phyloP scores from a whole-genome alignment of 1,140 invertebrate species.

The Drosophila elegans region DNA sequence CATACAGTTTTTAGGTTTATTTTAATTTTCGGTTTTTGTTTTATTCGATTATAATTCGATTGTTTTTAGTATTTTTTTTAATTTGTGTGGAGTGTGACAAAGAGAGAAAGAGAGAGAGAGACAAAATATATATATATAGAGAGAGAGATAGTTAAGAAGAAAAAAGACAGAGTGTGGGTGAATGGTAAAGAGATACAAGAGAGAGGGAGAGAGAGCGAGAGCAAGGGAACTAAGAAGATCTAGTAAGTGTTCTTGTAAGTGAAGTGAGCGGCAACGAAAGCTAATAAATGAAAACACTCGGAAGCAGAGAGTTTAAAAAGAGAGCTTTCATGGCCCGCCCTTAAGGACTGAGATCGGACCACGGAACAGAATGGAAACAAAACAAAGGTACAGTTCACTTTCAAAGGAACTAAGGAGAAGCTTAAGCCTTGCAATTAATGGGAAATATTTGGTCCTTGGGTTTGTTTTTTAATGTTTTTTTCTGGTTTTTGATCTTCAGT shows the following conservation, averaged over 20 bases:
- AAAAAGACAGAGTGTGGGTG: slow-evolving; percentile 39
- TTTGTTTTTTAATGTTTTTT: neutral
- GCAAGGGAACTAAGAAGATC: slow-evolving; percentile 23
- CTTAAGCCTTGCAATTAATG: slow-evolving; percentile 15
- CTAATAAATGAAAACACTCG: slow-evolving; percentile 25
- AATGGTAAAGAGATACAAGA: slow-evolving; percentile 31
- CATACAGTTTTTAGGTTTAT: slow-evolving; percentile 60
- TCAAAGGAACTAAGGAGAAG: slow-evolving; percentile 7
- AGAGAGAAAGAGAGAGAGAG: slow-evolving; percentile 52
- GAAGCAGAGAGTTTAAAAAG: slow-evolving; percentile 7
- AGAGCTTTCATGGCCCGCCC: slow-evolving; percentile 5
- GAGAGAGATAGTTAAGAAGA: slow-evolving; percentile 62
- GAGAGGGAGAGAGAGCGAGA: slow-evolving; percentile 24
- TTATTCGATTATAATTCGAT: slow-evolving; percentile 50
- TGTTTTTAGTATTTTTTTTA: slow-evolving; percentile 56
- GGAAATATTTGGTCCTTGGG: slow-evolving; percentile 10
- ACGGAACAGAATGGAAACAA: slow-evolving; percentile 30
- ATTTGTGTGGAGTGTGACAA: slow-evolving; percentile 58
- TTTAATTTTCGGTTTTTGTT: slow-evolving; percentile 52
- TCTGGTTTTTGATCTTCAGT: slow-evolving; percentile 7
- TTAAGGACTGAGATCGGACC: slow-evolving; percentile 27
- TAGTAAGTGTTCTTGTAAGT: slow-evolving; percentile 48
- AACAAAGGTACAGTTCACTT: slow-evolving; percentile 25
- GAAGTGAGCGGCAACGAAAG: slow-evolving; percentile 48
- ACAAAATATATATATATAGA: slow-evolving; percentile 47